Evolutionary conservation across 2,797 vertebrate species (phyloP).

Genomic region (Helarctos malayanus): DNA sequence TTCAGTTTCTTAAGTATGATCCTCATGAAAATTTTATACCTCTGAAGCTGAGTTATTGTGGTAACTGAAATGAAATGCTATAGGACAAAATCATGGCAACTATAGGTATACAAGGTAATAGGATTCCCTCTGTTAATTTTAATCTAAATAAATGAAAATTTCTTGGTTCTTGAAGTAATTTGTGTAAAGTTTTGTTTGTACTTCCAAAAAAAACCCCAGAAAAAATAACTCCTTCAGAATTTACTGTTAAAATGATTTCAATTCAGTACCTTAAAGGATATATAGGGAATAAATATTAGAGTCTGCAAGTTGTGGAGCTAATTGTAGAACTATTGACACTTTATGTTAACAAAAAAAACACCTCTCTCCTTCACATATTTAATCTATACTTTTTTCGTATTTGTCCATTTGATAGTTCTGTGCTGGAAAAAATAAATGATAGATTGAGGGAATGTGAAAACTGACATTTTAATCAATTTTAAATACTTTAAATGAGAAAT

Average conservation of each 20-base stretch:
- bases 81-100: background rate
- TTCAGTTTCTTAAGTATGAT: background rate
- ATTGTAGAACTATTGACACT: background rate
- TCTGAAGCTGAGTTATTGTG: background rate
- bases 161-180: background rate
- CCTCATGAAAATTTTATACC: conserved; percentile 57
- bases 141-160: conserved; percentile 9
- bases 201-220: background rate
- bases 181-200: background rate
- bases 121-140: background rate
- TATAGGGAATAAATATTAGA: conserved; percentile 3
- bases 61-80: conserved; percentile 47
- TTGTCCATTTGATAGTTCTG: conserved; percentile 43
- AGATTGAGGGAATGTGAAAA: background rate
- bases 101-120: background rate
- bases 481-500: conserved; percentile 41
- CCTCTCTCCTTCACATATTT: conserved; percentile 31
- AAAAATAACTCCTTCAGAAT: background rate
- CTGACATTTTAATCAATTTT: conserved; percentile 23
- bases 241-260: conserved; percentile 51
- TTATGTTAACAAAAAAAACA: background rate
- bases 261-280: background rate
- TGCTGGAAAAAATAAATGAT: background rate
- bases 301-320: background rate
- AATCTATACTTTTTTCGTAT: conserved; percentile 12